Evolutionary conservation across 2,797 vertebrate genomes (phyloP).

Genomic region (Rhyacichthys aspro): DNA sequence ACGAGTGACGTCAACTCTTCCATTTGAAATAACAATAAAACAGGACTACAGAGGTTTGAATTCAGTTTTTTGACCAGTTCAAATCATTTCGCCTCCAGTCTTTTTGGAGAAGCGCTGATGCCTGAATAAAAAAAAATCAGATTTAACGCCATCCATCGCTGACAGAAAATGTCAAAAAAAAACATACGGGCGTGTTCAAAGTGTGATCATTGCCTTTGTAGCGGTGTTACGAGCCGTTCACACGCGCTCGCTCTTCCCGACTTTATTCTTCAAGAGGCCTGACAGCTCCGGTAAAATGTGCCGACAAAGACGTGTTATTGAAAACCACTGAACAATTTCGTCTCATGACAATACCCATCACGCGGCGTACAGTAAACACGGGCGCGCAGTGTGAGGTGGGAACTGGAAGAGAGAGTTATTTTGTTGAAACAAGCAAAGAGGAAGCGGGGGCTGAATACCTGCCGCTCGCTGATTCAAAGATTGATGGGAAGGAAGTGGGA

Average conservation of each 20-base stretch:
- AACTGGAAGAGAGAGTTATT: slow-evolving; percentile 27
- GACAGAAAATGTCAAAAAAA: slow-evolving; percentile 19
- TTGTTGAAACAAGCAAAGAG: slow-evolving; percentile 26
- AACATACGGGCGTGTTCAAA: slow-evolving; percentile 41
- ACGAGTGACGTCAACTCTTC: no score
- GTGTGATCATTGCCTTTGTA: slow-evolving; percentile 48
- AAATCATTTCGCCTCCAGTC: slow-evolving; percentile 10
- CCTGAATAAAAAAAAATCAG: slow-evolving; percentile 14
- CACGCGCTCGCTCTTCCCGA: not conserved
- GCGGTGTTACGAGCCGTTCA: slow-evolving; percentile 16
- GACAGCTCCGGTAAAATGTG: slow-evolving; percentile 42
- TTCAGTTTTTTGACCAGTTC: slow-evolving; percentile 29
- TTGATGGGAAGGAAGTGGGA: slow-evolving; percentile 16
- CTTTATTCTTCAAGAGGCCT: slow-evolving; percentile 37
- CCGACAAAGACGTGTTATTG: slow-evolving; percentile 52
- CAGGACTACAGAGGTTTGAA: slow-evolving; percentile 1
- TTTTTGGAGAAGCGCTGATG: slow-evolving; percentile 29
- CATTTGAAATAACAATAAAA: no score
- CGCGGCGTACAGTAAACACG: slow-evolving; percentile 39
- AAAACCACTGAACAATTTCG: slow-evolving; percentile 49
- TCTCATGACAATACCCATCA: slow-evolving; percentile 63
- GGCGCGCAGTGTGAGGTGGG: slow-evolving; percentile 22
- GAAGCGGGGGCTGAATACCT: slow-evolving; percentile 22
- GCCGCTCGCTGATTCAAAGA: slow-evolving; percentile 36
- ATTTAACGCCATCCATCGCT: slow-evolving; percentile 8